Evolutionary conservation across 1,140 invertebrate genomes (phyloP).

Genomic region (Cyclargus thomasi): DNA sequence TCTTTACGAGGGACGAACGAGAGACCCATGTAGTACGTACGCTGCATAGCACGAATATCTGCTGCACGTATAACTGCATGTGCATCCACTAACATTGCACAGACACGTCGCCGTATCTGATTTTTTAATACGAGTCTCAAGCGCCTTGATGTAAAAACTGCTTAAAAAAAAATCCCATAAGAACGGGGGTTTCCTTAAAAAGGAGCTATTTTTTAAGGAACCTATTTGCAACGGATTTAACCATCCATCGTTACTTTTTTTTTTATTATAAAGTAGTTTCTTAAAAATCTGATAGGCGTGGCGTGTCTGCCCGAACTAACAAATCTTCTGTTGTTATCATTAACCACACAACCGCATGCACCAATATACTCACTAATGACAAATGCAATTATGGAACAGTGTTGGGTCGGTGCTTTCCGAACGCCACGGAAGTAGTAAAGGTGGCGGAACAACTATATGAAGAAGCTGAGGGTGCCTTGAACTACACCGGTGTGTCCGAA

Average conservation of each 20-base stretch:
- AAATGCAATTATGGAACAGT: slow-evolving; percentile 42
- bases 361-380: not conserved
- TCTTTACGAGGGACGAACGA: slow-evolving; percentile 59
- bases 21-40: slow-evolving; percentile 61
- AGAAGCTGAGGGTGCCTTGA: slow-evolving; percentile 19
- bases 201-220: not conserved
- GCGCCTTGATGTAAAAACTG: not conserved
- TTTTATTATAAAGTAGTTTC: no score
- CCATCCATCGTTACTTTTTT: no score
- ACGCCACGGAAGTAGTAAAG: slow-evolving; percentile 41
- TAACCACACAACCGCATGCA: not conserved
- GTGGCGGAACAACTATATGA: not conserved
- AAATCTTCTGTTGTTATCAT: not conserved
- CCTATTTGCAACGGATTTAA: no score
- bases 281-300: no score
- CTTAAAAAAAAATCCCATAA: no score
- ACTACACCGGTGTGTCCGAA: slow-evolving; percentile 37
- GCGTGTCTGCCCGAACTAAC: not conserved
- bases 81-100: slow-evolving; percentile 17
- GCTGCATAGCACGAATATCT: not conserved
- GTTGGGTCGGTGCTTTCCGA: slow-evolving; percentile 56
- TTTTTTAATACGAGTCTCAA: not conserved
- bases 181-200: no score
- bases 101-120: not conserved
- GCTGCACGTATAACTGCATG: slow-evolving; percentile 18